Evolutionary conservation across 2,797 vertebrate species (phyloP).

Genomic region (Tapirus indicus): DNA sequence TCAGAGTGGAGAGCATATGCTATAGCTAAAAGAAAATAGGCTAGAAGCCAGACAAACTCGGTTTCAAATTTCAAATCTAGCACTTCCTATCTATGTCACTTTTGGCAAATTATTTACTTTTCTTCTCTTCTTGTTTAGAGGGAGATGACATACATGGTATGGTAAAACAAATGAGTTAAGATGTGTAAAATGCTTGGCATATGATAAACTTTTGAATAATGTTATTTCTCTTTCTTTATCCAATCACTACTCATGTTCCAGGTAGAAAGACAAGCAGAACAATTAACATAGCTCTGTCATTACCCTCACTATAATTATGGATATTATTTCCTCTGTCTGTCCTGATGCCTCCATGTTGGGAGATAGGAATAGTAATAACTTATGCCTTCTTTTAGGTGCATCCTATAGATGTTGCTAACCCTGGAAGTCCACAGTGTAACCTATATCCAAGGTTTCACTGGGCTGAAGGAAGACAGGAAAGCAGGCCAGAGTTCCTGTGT

Average conservation of each 20-base stretch:
- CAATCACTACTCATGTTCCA: background rate
- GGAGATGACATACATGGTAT: background rate
- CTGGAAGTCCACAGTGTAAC: background rate
- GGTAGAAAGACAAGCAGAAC: background rate
- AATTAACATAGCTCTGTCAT: background rate
- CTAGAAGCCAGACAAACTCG: slow-evolving; percentile 32
- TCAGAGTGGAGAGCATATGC: slow-evolving; percentile 28
- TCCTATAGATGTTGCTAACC: background rate
- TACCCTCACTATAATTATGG: background rate
- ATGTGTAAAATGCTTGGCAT: background rate
- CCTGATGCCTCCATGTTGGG: background rate
- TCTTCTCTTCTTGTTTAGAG: background rate
- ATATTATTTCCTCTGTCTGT: background rate
- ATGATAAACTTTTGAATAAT: background rate
- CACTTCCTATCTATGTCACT: slow-evolving; percentile 27
- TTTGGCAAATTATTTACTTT: slow-evolving; percentile 37
- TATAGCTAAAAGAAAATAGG: slow-evolving; percentile 2
- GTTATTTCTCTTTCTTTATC: background rate
- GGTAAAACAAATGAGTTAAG: background rate
- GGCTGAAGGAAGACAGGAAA: background rate
- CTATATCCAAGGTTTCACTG: background rate
- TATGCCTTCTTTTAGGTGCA: background rate
- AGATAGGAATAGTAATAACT: background rate
- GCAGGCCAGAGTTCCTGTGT: background rate
- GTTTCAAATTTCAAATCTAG: slow-evolving; percentile 48